Percentiles rank a stretch among this genome's conserved stretches.
phyloP scores from a whole-genome alignment of 2,888 invertebrate species.

The Incurvaria masculella region DNA sequence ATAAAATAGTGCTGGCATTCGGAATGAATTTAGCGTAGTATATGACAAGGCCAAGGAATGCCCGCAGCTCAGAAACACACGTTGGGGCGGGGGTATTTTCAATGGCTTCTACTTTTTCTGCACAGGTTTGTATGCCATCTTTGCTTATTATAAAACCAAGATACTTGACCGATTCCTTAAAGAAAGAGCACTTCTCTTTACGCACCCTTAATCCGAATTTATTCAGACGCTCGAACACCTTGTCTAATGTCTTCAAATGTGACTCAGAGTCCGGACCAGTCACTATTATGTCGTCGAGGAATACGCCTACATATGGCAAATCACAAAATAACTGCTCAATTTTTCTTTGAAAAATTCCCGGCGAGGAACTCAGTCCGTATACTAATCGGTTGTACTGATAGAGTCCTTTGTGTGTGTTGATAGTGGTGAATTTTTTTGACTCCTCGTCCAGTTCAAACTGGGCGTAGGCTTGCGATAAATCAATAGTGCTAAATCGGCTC shows the following conservation, averaged over 20 bases:
- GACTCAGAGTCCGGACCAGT: too few species aligned
- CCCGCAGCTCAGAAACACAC: neutral
- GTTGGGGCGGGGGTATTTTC: neutral
- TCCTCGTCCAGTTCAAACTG: constrained; percentile 11
- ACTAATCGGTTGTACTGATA: constrained; percentile 16
- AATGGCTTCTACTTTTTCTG: neutral
- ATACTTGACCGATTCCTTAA: too few species aligned
- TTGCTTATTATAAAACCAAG: too few species aligned
- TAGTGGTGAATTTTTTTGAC: constrained; percentile 10
- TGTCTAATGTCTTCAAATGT: too few species aligned
- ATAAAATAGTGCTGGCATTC: neutral
- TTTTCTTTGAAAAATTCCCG: constrained; percentile 14
- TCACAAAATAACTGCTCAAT: constrained; percentile 5
- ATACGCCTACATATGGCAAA: neutral
- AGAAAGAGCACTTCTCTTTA: too few species aligned
- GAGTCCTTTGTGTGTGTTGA: constrained; percentile 17
- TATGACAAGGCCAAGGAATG: neutral
- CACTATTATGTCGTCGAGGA: neutral
- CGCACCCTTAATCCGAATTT: too few species aligned
- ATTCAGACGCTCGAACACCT: too few species aligned
- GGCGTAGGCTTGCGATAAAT: constrained; percentile 5
- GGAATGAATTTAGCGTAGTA: neutral
- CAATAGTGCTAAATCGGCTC: neutral
- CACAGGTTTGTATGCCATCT: neutral
- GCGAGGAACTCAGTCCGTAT: constrained; percentile 14